Conservation (phyloP, 2,113 vertebrate species). For the Ictalurus punctatus region DNA sequence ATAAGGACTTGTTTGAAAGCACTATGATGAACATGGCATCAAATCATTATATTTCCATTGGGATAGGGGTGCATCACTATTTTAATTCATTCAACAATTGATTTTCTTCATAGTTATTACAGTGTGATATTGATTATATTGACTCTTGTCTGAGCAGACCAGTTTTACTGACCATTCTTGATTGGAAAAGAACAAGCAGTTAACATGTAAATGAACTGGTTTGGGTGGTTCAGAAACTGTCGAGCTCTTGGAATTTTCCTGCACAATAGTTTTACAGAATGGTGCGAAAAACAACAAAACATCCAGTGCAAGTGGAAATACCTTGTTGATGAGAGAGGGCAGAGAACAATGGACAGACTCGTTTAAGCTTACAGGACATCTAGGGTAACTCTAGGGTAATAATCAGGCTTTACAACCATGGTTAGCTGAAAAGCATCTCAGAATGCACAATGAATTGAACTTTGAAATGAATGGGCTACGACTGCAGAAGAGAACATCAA, state of each 20-base stretch:
- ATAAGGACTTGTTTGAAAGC: not conserved
- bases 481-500: not conserved
- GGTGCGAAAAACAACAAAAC: not conserved
- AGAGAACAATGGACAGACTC: not conserved
- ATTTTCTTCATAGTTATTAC: not conserved
- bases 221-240: not conserved
- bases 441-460: not conserved
- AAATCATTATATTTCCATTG: not conserved
- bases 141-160: not conserved
- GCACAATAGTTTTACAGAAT: not conserved
- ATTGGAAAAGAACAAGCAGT: not conserved
- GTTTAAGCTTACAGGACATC: not conserved
- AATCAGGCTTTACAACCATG: not conserved
- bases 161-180: not conserved
- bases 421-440: not conserved
- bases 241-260: not conserved
- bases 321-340: not conserved
- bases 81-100: not conserved
- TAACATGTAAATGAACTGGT: not conserved
- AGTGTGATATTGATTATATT: not conserved
- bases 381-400: not conserved
- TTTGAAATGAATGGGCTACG: not conserved
- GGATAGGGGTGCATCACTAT: not conserved
- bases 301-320: not conserved
- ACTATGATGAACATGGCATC: not conserved